Evolutionary conservation across 92 coral and sea anemone genomes (phyloP), one percentile per base, ranked within the genome.

Genomic region (Metridium senile): DNA sequence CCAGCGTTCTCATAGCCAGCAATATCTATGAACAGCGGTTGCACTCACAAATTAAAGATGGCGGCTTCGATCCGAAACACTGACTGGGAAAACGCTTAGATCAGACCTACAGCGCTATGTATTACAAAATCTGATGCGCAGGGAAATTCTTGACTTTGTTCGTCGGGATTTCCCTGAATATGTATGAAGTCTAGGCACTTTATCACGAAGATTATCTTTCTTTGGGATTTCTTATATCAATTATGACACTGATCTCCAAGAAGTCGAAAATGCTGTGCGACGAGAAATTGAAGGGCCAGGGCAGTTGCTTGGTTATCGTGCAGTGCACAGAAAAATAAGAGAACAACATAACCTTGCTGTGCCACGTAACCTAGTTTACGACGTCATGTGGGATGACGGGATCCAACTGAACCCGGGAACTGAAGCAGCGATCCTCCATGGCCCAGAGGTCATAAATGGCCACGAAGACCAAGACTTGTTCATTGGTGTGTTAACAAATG

Each of bases 71-170:
- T 80, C 31, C 54, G 84, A 47, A 80, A 80, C 52, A 20, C 29
- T 8, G 79, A 80, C 13, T 80, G 84, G 84, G 78, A 80, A 47
- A 77, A 61, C 61, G 84, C 74, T 80, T 34, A 71, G 54, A 71
- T 7, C 71, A 25, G 79, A 71, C 62, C 80, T 80, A 1, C 53
- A 80, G 30, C 33, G 49, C 30, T 71, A 70, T 56, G 84, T 80
- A 23, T 26, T 80, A 75, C 84, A 80, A 58, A 80, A 80, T 58
- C 59, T 80, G 7, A 45, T 33, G 23, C 78, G 84, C 0, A 80
- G 68, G 28, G 79, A 80, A 58, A 53, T 80, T 16, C 59, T 80
- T 34, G 79, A 71, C 33, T 80, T 80, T 71, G 32, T 70, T 39
- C 69, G 56, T 21, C 68, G 79, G 49, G 84, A 70, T 59, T 80